Percentiles rank a stretch among this genome's conserved stretches.
These are phyloP conservation scores for Agrochola lota DNA, from an alignment of 2,888 invertebrate species.

Conservation along the genomic window DNA sequence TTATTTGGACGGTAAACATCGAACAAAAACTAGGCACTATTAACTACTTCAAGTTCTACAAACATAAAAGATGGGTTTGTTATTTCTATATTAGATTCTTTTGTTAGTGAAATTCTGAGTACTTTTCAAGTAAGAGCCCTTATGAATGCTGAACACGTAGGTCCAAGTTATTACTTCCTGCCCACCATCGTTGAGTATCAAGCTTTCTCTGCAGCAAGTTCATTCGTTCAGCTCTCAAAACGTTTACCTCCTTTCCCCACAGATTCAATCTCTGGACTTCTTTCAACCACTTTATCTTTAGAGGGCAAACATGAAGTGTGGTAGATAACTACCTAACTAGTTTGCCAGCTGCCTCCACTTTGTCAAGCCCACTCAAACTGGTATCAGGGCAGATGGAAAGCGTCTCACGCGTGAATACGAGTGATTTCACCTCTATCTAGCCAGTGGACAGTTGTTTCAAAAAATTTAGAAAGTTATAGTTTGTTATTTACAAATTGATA, in stretches of 20 bases:
- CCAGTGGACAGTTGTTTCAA: conserved; percentile 47
- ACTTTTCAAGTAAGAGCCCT: conserved; percentile 11
- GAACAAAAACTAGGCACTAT: conserved; percentile 45
- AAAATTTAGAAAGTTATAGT: conserved; percentile 53
- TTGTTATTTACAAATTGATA: conserved; percentile 29
- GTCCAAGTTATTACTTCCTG: conserved; percentile 35
- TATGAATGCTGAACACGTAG: conserved; percentile 31
- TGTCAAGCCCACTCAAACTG: conserved; percentile 67
- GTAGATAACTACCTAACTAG: conserved; percentile 63
- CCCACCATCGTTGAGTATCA: conserved; percentile 19
- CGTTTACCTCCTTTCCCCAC: conserved; percentile 38
- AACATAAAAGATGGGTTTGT: conserved; percentile 33
- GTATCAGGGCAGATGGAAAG: conserved; percentile 74
- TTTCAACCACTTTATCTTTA: conserved; percentile 53
- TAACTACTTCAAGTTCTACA: conserved; percentile 43
- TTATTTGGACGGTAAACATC: conserved; percentile 70
- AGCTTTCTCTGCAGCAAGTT: conserved; percentile 49
- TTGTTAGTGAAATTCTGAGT: conserved; percentile 38
- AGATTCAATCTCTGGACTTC: conserved; percentile 46
- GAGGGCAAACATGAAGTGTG: conserved; percentile 56
- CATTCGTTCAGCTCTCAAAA: conserved; percentile 28
- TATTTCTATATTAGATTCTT: conserved; percentile 37
- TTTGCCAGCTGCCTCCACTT: conserved; percentile 65
- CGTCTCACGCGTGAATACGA: conserved; percentile 66
- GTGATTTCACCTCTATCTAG: conserved; percentile 72